A percentile compares a stretch with the other conserved stretches of the same genome.
Evolutionary conservation across 1,140 invertebrate genomes (phyloP).

Genomic region (Panulirus ornatus): DNA sequence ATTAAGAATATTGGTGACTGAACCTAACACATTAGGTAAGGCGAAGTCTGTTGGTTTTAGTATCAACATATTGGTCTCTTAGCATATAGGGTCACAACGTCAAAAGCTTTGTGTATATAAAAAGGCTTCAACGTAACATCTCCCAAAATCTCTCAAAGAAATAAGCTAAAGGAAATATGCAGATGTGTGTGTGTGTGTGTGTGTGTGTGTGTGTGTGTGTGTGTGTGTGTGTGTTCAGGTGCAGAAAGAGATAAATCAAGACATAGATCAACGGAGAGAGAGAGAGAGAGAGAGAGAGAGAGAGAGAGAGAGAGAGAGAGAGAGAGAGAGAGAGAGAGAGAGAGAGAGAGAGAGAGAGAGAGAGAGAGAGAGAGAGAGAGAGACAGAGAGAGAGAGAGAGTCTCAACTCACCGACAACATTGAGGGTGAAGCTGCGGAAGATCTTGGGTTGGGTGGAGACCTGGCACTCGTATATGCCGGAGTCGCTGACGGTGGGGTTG

Average conservation of each 20-base stretch:
- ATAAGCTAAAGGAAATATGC: too few relatives aligned
- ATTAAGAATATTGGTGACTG: too few relatives aligned
- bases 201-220: too few relatives aligned
- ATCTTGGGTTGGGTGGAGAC: conserved; percentile 54
- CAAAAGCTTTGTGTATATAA: too few relatives aligned
- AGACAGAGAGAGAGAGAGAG: background rate
- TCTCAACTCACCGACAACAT: conserved; percentile 24
- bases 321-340: background rate
- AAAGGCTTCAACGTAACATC: too few relatives aligned
- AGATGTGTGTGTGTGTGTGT: too few relatives aligned
- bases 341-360: background rate
- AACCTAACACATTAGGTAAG: too few relatives aligned
- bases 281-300: conserved; percentile 33
- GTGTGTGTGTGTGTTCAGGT: too few relatives aligned
- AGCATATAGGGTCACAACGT: too few relatives aligned
- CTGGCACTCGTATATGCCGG: conserved; percentile 57
- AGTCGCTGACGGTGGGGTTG: conserved; percentile 86
- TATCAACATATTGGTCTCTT: too few relatives aligned
- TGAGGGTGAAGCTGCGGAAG: conserved; percentile 31
- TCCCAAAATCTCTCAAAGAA: too few relatives aligned
- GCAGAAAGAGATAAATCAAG: background rate
- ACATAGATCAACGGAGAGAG: background rate
- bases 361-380: background rate
- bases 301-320: conserved; percentile 27
- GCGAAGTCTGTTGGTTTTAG: too few relatives aligned